Evolutionary conservation across 2,888 invertebrate species (phyloP).

Genomic region (Dinocampus coccinellae): DNA sequence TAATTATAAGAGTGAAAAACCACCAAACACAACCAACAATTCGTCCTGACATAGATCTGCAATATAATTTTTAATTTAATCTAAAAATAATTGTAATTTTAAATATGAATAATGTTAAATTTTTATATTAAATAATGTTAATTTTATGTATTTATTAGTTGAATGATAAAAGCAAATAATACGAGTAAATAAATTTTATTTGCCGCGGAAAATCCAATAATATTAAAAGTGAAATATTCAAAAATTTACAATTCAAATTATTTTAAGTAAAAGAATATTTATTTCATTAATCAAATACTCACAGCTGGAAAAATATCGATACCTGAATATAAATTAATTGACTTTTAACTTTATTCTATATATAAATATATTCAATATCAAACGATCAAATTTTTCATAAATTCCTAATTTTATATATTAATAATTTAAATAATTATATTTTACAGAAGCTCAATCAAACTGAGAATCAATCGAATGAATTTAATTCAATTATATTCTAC

Average conservation of each 20-base stretch:
- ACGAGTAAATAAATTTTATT: constrained; percentile 18
- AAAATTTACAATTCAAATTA: constrained; percentile 65
- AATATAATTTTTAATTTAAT: background rate
- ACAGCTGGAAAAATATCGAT: constrained; percentile 31
- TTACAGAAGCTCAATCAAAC: no score
- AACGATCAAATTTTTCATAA: background rate
- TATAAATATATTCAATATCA: no score
- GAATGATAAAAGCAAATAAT: constrained; percentile 23
- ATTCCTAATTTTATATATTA: background rate
- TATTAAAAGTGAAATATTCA: constrained; percentile 19
- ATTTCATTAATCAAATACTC: constrained; percentile 62
- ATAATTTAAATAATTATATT: background rate
- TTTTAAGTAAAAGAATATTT: constrained; percentile 58
- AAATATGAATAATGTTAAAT: no score
- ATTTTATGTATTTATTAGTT: no score
- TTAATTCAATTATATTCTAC: background rate
- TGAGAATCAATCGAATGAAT: background rate
- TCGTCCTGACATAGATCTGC: constrained; percentile 87
- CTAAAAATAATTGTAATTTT: no score
- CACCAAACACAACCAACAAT: constrained; percentile 99
- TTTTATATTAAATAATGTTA: no score
- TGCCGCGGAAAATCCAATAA: constrained; percentile 10
- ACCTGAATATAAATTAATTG: constrained; percentile 58
- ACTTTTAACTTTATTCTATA: constrained; percentile 43
- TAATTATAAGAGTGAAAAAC: constrained; percentile 98